Evolutionary conservation across 2,797 vertebrate species (phyloP), one percentile per base, ranked within the genome.

Genomic region (Rhynchotus rufescens): DNA sequence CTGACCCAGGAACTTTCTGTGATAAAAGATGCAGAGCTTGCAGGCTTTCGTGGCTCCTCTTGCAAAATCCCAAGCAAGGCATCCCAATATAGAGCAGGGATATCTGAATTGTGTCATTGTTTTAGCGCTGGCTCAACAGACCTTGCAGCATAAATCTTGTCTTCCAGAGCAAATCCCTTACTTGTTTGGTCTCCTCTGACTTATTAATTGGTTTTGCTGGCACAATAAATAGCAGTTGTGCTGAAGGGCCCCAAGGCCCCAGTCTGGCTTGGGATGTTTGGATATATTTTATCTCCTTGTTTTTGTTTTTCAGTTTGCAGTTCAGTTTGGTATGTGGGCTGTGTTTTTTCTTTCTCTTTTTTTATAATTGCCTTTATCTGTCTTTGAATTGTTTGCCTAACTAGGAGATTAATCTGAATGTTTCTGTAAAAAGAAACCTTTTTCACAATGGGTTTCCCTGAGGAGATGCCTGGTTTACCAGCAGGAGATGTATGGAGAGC

Each of bases 151-250:
- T 20, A 26, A 40, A 28, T 59, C 65, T 49, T 56, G 62, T 83
- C 54, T 87, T 90, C 61, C 68, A 74, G 49, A 88, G 72, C 51
- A 79, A 87, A 90, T 88, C 90, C 74, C 66, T 84, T 28, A 23
- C 40, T 36, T 91, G 51, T 57, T 80, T 60, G 34, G 21, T 84
- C 86, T 94, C 81, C 36, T 65, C 62, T 88, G 94, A 84, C 80
- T 92, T 93, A 83, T 79, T 94, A 94, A 92, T 91, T 92, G 90
- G 79, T 65, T 94, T 94, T 94, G 84, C 90, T 94, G 87, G 87
- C 81, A 82, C 74, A 80, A 74, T 78, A 77, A 93, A 86, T 62
- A 47, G 78, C 62, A 74, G 56, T 87, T 84, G 64, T 86, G 86
- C 84, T 93, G 90, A 84, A 92, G 87, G 76, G 93, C 87, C 91